Conservation (phyloP, 1,140 invertebrate genomes). For the Drosophila quadrilineata region DNA sequence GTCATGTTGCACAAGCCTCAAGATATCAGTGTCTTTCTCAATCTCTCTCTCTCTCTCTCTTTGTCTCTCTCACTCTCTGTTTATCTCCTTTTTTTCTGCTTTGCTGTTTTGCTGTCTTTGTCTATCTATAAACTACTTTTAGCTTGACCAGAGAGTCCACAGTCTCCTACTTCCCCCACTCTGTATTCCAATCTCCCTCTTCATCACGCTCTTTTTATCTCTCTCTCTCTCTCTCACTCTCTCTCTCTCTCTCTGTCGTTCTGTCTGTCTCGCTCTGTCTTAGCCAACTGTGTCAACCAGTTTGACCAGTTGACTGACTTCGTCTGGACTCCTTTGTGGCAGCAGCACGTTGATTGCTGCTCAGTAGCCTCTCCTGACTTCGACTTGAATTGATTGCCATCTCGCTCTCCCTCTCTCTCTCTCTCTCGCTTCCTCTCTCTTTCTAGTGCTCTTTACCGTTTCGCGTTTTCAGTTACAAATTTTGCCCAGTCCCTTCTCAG, state of each 20-base stretch:
- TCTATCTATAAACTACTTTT: constrained; percentile 60
- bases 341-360: constrained; percentile 67
- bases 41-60: background rate
- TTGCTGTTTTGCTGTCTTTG: constrained; percentile 15
- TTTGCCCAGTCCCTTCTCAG: constrained; percentile 30
- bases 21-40: too few relatives aligned
- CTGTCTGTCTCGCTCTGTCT: constrained; percentile 3
- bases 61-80: background rate
- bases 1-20: background rate
- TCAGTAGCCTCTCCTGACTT: constrained; percentile 50
- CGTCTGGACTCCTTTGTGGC: constrained; percentile 47
- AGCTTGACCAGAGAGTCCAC: constrained; percentile 15
- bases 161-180: background rate
- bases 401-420: background rate
- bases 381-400: constrained; percentile 54
- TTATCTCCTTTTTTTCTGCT: constrained; percentile 32
- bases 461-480: constrained; percentile 51
- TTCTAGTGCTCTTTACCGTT: constrained; percentile 35
- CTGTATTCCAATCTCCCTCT: background rate
- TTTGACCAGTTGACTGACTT: constrained; percentile 59
- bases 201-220: too few relatives aligned
- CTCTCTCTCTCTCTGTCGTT: background rate
- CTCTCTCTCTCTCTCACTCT: background rate
- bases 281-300: constrained; percentile 72
- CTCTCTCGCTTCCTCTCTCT: background rate